Base-by-base conservation (phyloP, 2,888 invertebrate genomes). In the Drosophila macrospina region DNA sequence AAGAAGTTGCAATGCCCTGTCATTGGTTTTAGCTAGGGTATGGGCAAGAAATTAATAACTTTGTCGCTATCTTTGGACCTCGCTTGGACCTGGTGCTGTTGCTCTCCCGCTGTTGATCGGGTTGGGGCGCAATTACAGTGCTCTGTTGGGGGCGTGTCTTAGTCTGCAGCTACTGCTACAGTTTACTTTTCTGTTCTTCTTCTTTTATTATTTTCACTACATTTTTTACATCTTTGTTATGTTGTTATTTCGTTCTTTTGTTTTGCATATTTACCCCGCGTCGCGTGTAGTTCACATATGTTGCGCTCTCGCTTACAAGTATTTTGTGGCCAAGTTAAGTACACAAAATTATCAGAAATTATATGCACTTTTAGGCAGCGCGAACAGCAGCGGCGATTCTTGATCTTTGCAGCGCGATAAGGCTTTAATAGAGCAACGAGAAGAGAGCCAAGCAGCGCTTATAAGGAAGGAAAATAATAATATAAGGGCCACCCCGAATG, bases 281-380 rank as follows among this genome's bases (percentile, higher is more conserved):
- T 61, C 56, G 65, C 67, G 61, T 51, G 64, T 70, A 64, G 62
- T 60, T 50, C 45, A 39, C 50, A 69, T 76, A 61, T 36, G 32
- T 72, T 55, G 62, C 59, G 61, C 80, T 75, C 39, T 16, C 39
- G 39, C 39, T 52, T 41, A 30, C 41, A 24, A 48, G 24, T 48
- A 48, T 48, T 65, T 64, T 65, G 80, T 62, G 45, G 83, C 70
- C 55, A 65, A 69, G 74, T 85, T 85, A 87, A 76, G 83, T 86
- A 88, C 88, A 84, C 83, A 88, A 88, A 86, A 84, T 84, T 83
- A 86, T 86, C 74, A 79, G 86, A 88, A 83, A 88, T 83, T 86
- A 88, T 69, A 87, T 82, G 80, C 86, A 82, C 78, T 87, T 75
- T 81, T 70, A 82, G 81, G 56, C 72, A 69, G 73, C 70, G 26